These are phyloP conservation scores for Ranitomeya imitator DNA, from an alignment of 2,113 vertebrate genomes.

Conservation along the genomic window DNA sequence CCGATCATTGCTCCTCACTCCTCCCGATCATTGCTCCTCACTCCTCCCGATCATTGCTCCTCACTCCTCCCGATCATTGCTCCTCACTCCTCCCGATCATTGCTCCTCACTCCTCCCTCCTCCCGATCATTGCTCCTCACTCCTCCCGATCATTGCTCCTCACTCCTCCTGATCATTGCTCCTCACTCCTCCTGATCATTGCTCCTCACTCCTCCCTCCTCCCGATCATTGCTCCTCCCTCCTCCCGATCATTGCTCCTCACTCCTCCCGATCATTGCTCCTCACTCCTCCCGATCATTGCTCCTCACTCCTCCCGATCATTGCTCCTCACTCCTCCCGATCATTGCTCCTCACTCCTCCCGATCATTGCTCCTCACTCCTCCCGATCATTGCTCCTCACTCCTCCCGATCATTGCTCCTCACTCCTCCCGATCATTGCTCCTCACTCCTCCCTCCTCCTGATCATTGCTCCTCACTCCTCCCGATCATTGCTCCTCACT, in stretches of 20 bases:
- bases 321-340: not conserved
- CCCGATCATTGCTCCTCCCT: not conserved
- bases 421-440: not conserved
- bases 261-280: slow-evolving; percentile 37
- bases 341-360: not conserved
- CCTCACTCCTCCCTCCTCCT: not conserved
- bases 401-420: not conserved
- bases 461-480: not conserved
- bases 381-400: not conserved
- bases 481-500: not conserved
- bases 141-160: not conserved
- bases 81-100: not conserved
- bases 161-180: not conserved
- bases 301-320: not conserved
- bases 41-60: not conserved
- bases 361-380: not conserved
- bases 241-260: not conserved
- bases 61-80: not conserved
- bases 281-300: not conserved
- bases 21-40: not conserved
- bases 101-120: not conserved
- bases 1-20: not conserved
- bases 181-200: not conserved
- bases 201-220: not conserved
- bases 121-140: not conserved